These are phyloP conservation scores for Bufo gargarizans DNA, from an alignment of 2,113 vertebrate species.

Conservation along the genomic window DNA sequence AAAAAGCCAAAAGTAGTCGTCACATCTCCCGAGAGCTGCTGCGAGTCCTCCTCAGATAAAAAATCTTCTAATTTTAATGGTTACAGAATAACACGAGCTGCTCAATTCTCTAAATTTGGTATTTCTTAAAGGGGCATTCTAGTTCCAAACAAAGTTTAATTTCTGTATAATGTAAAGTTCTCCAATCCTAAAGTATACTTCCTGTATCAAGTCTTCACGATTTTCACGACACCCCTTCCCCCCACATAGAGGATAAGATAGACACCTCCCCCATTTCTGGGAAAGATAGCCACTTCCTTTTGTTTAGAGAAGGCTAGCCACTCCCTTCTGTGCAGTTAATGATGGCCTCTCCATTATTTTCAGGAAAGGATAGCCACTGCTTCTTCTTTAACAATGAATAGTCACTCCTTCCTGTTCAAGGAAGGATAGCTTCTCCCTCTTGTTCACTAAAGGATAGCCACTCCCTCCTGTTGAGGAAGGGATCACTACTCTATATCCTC, in stretches of 20 bases:
- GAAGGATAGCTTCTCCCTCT: background rate
- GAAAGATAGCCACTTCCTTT: background rate
- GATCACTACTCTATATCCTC: background rate
- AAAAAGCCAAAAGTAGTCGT: slow-evolving; percentile 10
- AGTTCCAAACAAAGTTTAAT: background rate
- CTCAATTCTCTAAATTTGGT: background rate
- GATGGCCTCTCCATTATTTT: background rate
- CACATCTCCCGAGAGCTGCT: background rate
- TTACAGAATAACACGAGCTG: background rate
- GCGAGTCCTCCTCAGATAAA: background rate
- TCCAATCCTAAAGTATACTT: too few species aligned
- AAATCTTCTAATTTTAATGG: background rate
- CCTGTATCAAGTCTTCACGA: too few species aligned
- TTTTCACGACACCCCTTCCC: too few species aligned
- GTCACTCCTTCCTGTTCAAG: background rate
- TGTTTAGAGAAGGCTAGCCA: background rate
- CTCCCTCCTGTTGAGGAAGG: background rate
- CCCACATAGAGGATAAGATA: background rate
- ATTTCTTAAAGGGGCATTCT: background rate
- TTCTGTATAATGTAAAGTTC: too few species aligned
- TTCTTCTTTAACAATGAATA: background rate
- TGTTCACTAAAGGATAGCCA: background rate
- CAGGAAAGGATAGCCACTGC: background rate
- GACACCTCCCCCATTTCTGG: background rate
- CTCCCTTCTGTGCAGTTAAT: background rate